These are phyloP conservation scores for Intellagama lesueurii DNA, from an alignment of 2,797 vertebrate genomes.

Conservation along the genomic window DNA sequence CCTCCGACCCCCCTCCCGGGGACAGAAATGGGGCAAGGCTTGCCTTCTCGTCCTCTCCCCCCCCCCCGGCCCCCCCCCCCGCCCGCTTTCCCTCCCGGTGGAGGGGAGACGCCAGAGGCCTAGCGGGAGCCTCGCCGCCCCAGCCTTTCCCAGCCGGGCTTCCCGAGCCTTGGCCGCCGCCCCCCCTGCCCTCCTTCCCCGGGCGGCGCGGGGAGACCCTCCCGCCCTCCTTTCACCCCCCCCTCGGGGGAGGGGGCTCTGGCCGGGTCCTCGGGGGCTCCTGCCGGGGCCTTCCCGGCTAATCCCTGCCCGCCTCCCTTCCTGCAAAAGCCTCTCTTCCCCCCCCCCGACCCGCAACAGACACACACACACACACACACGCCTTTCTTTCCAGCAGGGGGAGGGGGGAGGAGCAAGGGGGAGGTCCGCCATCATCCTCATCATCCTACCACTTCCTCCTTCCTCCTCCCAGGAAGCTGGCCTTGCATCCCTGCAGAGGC, in stretches of 20 bases:
- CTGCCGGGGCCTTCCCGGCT: not conserved
- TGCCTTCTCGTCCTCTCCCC: not conserved
- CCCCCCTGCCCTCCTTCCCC: not conserved
- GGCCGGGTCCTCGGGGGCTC: no score
- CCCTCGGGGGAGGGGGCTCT: not conserved
- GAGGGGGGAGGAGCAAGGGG: not conserved
- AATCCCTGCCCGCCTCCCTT: not conserved
- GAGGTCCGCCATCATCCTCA: not conserved
- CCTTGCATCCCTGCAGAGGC: no score
- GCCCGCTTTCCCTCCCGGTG: not conserved
- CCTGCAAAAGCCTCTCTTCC: constrained; percentile 25
- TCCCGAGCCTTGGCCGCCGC: not conserved
- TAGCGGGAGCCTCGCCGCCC: constrained; percentile 26
- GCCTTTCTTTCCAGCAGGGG: not conserved
- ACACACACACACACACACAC: not conserved
- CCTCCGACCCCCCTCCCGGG: not conserved
- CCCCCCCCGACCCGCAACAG: constrained; percentile 33
- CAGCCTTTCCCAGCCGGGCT: constrained; percentile 29
- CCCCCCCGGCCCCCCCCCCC: not conserved
- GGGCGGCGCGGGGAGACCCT: not conserved
- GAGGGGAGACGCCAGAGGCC: not conserved
- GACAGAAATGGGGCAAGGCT: not conserved
- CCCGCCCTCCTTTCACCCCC: constrained; percentile 29
- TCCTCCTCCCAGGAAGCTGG: no score
- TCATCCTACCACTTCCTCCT: not conserved